Evolutionary conservation across 2,888 invertebrate genomes (phyloP), one percentile per base, ranked within the genome.

Genomic region (Apomyelois bistriatella): DNA sequence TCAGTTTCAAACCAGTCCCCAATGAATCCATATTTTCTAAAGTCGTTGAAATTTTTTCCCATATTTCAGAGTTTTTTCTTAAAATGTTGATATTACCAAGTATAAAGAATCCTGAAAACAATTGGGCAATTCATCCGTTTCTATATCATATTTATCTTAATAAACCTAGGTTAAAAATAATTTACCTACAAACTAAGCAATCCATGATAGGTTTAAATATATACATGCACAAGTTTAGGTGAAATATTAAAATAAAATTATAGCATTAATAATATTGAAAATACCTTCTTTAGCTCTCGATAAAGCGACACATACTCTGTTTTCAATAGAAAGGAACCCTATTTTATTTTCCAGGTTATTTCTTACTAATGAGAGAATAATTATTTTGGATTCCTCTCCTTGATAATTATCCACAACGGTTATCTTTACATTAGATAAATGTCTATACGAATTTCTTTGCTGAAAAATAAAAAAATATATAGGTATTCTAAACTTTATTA

Each of bases 371-470:
- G 96, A 95, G 15, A 96, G 78, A 6, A 96, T 76, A 57, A 96
- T 94, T 43, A 96, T 95, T 65, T 94, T 93, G 17, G 93, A 94
- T 74, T 96, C 96, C 68, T 95, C 94, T 0, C 96, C 96, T 85
- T 96, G 96, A 69, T 93, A 96, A 72, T 95, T 95, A 72, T 96
- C 96, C 3, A 96, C 93, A 0, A 93, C 93, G 0, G 93, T 91
- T 3, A 95, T 92, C 60, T 92, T 88, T 1, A 95, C 92, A n/a
- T 91, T 82, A 17, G 78, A 57, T 17, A 93, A 72, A 28, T 83
- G 68, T 1, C 65, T 43, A 61, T 83, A 82, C 0, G 64, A 64
- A 1, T 49, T 42, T 1, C 80, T 72, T 74, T 83, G 67, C 88
- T 88, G 64, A n/a, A 72, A 77, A 28, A 51, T 48, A 53, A 32